Evolutionary conservation across 2,113 vertebrate genomes (phyloP), one percentile per base, ranked within the genome.

Genomic region (Heloderma charlesbogerti): DNA sequence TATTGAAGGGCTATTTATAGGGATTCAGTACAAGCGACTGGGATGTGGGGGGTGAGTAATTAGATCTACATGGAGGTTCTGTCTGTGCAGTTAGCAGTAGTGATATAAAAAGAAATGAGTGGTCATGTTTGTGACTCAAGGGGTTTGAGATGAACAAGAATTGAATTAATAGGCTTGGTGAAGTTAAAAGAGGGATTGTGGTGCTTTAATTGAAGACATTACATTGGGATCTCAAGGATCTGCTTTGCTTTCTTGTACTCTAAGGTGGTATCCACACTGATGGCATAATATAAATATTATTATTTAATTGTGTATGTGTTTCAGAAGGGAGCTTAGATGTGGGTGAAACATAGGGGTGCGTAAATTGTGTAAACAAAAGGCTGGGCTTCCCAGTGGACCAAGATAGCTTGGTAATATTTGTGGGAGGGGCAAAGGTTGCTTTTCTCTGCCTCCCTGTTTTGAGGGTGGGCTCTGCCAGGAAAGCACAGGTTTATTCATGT

Each of bases 361-460:
- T 60, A 31, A 48, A 67, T 54, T 78, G 63, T 3, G 0, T 8
- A 0, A 54, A 45, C 94, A 92, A 91, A 43, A 88, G 92, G 78
- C 91, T 31, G 0, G 18, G 85, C 88, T 94, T 77, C 80, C 87
- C 60, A 0, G 84, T 22, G 92, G 83, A 82, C 67, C 92, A 29
- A 13, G 90, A 83, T 67, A 90, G 88, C 86, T 83, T 86, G 92
- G 89, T 91, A n/a, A 22, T 9, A 4, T 29, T 57, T n/a, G 9
- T 16, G 74, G 83, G 48, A n/a, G 15, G 88, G 34, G 77, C 13
- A 0, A 7, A 45, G 6, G 60, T 43, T 69, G 83, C 74, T 71
- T 54, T 34, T 43, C 74, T 71, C 45, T 63, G 88, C 54, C 87
- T 91, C 63, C 88, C 89, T 87, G 90, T 91, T 93, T 88, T 89